Conservation (phyloP, 2,888 invertebrate species). For the Xestia xanthographa region DNA sequence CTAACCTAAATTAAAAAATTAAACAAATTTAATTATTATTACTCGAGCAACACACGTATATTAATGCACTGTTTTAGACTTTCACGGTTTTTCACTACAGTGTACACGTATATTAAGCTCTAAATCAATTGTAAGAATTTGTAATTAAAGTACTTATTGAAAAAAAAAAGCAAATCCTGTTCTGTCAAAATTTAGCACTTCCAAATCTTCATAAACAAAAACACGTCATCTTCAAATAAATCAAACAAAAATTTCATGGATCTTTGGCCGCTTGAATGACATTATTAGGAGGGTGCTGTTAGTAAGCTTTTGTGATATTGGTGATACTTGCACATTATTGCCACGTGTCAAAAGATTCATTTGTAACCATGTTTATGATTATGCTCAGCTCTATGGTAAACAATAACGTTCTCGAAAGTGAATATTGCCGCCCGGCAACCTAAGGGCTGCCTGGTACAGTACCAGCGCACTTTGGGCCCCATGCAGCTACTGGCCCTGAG, state of each 20-base stretch:
- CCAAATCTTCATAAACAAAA: not conserved
- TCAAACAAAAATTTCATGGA: not conserved
- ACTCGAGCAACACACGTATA: not conserved
- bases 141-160: not conserved
- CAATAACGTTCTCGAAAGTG: not conserved
- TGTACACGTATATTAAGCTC: no score
- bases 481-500: not conserved
- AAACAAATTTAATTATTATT: not conserved
- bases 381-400: not conserved
- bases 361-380: not conserved
- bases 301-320: no score
- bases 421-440: not conserved
- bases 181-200: not conserved
- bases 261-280: not conserved
- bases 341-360: conserved; percentile 5
- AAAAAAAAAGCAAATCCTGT: not conserved
- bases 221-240: not conserved
- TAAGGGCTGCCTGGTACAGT: not conserved
- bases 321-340: not conserved
- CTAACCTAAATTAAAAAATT: no score
- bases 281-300: not conserved
- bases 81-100: no score
- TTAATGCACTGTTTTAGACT: no score
- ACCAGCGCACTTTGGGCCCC: not conserved
- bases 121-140: not conserved